These are phyloP conservation scores for Neoaliturus tenellus DNA, from an alignment of 2,888 invertebrate species.

Conservation along the genomic window DNA sequence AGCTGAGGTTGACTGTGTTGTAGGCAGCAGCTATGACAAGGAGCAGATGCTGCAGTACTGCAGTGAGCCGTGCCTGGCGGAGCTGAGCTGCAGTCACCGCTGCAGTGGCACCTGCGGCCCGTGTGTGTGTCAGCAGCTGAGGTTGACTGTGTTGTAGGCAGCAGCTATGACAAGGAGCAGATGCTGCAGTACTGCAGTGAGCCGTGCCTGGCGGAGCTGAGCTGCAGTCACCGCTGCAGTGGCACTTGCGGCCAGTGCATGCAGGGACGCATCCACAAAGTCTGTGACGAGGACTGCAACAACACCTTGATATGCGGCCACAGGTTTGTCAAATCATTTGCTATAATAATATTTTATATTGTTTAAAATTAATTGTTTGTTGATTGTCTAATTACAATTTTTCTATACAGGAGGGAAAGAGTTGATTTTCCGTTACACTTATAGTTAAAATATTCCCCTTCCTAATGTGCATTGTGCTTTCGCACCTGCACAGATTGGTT, in stretches of 20 bases:
- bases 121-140: too few species aligned
- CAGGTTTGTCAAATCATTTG: conserved; percentile 70
- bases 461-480: too few species aligned
- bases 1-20: too few species aligned
- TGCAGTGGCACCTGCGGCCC: conserved; percentile 76
- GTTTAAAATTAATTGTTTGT: too few species aligned
- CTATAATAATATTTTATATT: too few species aligned
- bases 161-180: conserved; percentile 57
- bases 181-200: conserved; percentile 72
- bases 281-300: conserved; percentile 76
- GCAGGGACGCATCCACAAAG: conserved; percentile 78
- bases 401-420: too few species aligned
- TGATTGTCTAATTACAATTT: too few species aligned
- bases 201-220: conserved; percentile 72
- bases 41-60: conserved; percentile 72
- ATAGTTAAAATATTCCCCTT: too few species aligned
- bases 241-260: conserved; percentile 74
- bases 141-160: too few species aligned
- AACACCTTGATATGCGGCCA: conserved; percentile 79
- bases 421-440: too few species aligned
- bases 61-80: conserved; percentile 71
- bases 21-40: not conserved
- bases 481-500: too few species aligned
- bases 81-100: conserved; percentile 74
- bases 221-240: conserved; percentile 75